Conservation (phyloP, 2,888 invertebrate genomes). For the Lasioglossum vierecki region DNA sequence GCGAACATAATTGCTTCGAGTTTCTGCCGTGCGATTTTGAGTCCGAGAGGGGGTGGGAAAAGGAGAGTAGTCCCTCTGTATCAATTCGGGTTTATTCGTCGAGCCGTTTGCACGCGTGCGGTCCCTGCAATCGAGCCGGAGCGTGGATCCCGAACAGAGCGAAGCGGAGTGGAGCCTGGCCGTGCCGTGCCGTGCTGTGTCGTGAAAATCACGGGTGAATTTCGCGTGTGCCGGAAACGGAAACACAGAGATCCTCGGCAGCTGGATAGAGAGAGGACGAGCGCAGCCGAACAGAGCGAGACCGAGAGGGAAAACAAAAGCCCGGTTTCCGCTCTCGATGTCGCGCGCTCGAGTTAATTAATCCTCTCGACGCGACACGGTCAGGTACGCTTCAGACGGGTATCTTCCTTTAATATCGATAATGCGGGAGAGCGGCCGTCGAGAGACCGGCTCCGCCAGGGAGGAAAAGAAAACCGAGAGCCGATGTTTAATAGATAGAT, state of each 20-base stretch:
- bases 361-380: constrained; percentile 75
- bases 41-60: neutral
- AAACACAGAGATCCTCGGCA: constrained; percentile 46
- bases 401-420: constrained; percentile 74
- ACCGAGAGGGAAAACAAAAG: constrained; percentile 67
- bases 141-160: neutral
- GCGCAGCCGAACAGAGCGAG: neutral
- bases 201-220: constrained; percentile 66
- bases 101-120: constrained; percentile 68
- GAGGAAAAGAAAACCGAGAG: constrained; percentile 61
- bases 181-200: constrained; percentile 52
- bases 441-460: constrained; percentile 54
- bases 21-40: neutral
- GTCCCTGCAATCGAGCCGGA: constrained; percentile 56
- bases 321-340: constrained; percentile 71
- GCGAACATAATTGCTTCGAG: constrained; percentile 38
- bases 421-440: constrained; percentile 65
- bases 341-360: constrained; percentile 77
- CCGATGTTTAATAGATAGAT: constrained; percentile 68
- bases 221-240: constrained; percentile 54
- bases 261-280: constrained; percentile 36
- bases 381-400: constrained; percentile 71
- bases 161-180: constrained; percentile 22
- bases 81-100: constrained; percentile 67
- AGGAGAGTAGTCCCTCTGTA: constrained; percentile 29